Conservation (phyloP, 2,888 invertebrate species). For the Cyclophora albipunctata region DNA sequence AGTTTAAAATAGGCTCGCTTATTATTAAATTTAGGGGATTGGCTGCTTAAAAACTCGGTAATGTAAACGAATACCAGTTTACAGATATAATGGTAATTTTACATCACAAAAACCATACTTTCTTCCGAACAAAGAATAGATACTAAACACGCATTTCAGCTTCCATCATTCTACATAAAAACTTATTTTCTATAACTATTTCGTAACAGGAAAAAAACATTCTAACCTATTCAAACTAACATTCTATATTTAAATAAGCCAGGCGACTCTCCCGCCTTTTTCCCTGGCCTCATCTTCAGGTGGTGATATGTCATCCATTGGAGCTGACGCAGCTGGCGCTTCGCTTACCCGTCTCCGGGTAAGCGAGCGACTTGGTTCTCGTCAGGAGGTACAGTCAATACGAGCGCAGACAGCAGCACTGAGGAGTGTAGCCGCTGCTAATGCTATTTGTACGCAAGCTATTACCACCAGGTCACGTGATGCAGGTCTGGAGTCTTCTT, state of each 20-base stretch:
- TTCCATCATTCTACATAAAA: no score
- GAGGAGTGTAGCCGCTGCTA: conserved; percentile 66
- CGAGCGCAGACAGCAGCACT: conserved; percentile 71
- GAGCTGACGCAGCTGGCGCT: conserved; percentile 41
- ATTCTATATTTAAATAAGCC: conserved; percentile 66
- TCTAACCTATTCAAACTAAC: no score
- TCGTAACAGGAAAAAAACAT: no score
- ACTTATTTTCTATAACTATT: no score
- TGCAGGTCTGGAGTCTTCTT: conserved; percentile 54
- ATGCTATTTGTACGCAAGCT: conserved; percentile 65
- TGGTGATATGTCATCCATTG: conserved; percentile 36
- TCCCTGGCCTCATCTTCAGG: conserved; percentile 48
- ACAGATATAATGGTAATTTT: no score
- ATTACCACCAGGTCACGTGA: conserved; percentile 64
- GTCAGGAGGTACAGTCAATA: conserved; percentile 71
- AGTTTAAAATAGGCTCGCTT: no score
- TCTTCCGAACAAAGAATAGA: no score
- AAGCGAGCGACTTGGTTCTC: conserved; percentile 57
- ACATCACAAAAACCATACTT: no score
- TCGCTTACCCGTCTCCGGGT: conserved; percentile 54
- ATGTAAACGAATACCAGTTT: no score
- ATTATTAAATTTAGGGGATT: no score
- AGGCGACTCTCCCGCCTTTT: conserved; percentile 73
- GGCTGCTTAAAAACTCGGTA: no score
- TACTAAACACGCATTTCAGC: no score